These are phyloP conservation scores for Ammodytes dubius DNA, from an alignment of 2,113 vertebrate genomes.

Conservation along the genomic window DNA sequence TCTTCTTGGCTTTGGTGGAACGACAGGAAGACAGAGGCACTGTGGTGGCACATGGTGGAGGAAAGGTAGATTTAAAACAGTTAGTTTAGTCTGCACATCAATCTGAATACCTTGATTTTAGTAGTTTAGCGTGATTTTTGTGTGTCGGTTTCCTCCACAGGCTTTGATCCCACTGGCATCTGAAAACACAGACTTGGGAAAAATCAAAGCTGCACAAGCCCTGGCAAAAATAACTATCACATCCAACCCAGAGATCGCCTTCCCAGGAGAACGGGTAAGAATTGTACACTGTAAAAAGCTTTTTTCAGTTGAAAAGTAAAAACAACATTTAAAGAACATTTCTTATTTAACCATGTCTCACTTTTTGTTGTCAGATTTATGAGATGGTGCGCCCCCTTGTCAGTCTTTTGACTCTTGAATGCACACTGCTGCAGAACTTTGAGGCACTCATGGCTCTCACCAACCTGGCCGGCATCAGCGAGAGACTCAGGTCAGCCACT, in stretches of 20 bases:
- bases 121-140: slow-evolving; percentile 11
- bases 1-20: slow-evolving; percentile 95
- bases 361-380: slow-evolving; percentile 87
- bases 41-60: slow-evolving; percentile 96
- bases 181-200: slow-evolving; percentile 93
- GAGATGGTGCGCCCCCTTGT: slow-evolving; percentile 94
- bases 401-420: slow-evolving; percentile 89
- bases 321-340: background rate
- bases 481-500: slow-evolving; percentile 91
- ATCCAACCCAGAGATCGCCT: slow-evolving; percentile 95
- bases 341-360: background rate
- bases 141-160: slow-evolving; percentile 72
- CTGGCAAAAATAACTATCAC: slow-evolving; percentile 97
- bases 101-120: background rate
- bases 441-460: slow-evolving; percentile 98
- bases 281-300: background rate
- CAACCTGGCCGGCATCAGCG: slow-evolving; percentile 94
- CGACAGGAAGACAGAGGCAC: slow-evolving; percentile 91
- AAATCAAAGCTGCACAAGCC: slow-evolving; percentile 95
- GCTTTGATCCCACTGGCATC: slow-evolving; percentile 93
- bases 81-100: background rate
- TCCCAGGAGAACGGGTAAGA: slow-evolving; percentile 94
- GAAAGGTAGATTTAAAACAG: slow-evolving; percentile 89
- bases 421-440: slow-evolving; percentile 94
- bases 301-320: background rate